Conservation (phyloP, 2,797 vertebrate species). For the Oreortyx pictus region DNA sequence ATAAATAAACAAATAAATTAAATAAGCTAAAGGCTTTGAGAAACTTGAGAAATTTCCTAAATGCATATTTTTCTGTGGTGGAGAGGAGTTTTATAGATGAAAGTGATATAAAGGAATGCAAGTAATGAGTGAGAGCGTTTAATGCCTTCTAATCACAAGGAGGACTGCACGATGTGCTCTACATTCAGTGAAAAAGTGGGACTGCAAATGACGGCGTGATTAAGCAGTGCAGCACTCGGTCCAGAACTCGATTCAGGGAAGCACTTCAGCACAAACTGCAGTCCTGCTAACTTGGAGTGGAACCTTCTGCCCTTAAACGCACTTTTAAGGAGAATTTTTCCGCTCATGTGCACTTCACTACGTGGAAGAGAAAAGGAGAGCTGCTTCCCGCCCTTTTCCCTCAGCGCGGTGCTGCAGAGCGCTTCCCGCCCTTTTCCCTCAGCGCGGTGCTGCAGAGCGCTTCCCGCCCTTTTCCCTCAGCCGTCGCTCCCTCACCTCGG, state of each 20-base stretch:
- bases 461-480: too few relatives aligned
- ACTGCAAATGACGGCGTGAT: constrained; percentile 19
- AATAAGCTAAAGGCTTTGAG: not conserved
- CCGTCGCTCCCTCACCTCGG: not conserved
- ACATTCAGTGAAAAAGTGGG: not conserved
- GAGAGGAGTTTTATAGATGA: not conserved
- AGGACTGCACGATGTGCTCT: not conserved
- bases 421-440: not conserved
- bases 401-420: fast-evolving
- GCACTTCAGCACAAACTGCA: not conserved
- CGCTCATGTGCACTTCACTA: not conserved
- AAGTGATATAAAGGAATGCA: not conserved
- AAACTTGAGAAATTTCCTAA: not conserved
- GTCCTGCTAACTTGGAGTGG: not conserved
- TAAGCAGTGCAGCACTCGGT: not conserved
- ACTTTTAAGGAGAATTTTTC: not conserved
- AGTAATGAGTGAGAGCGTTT: not conserved
- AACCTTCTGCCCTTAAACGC: not conserved
- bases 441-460: too few relatives aligned
- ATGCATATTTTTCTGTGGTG: not conserved
- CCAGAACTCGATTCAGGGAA: not conserved
- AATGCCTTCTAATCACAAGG: not conserved
- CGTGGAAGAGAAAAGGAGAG: not conserved
- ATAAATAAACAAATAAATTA: too few relatives aligned
- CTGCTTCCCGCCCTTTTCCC: not conserved